Conservation (phyloP, 2,888 invertebrate species). For the Urechis unicinctus region DNA sequence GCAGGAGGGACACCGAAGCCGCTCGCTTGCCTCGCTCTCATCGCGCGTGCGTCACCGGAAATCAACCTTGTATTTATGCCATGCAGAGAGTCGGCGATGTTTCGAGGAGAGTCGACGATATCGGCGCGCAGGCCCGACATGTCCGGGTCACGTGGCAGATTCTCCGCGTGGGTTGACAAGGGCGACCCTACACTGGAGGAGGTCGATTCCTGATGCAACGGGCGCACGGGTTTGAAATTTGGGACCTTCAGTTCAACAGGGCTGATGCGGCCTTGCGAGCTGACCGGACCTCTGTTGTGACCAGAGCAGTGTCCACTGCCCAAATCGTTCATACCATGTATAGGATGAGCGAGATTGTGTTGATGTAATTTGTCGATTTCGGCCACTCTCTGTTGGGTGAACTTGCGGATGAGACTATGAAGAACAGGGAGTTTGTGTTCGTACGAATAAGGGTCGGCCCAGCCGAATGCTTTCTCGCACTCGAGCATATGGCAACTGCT, state of each 20-base stretch:
- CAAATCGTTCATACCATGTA: neutral
- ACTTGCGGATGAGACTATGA: slow-evolving; percentile 44
- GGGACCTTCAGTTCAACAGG: slow-evolving; percentile 69
- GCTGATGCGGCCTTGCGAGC: neutral
- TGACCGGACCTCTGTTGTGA: too few relatives aligned
- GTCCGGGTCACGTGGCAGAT: neutral
- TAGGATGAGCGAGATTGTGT: neutral
- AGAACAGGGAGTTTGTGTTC: slow-evolving; percentile 43
- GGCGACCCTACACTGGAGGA: neutral
- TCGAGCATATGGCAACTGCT: slow-evolving; percentile 7
- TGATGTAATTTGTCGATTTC: too few relatives aligned
- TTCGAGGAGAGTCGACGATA: slow-evolving; percentile 85
- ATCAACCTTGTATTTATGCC: too few relatives aligned
- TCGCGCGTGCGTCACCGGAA: neutral
- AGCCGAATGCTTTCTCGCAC: slow-evolving; percentile 22
- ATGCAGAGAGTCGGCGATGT: slow-evolving; percentile 71
- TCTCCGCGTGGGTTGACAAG: neutral
- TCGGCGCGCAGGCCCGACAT: slow-evolving; percentile 64
- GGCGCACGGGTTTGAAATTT: slow-evolving; percentile 68
- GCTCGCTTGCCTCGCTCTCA: neutral
- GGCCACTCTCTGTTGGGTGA: slow-evolving; percentile 44
- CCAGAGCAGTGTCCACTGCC: neutral
- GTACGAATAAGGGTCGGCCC: slow-evolving; percentile 26
- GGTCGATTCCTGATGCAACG: neutral
- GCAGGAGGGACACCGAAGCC: too few relatives aligned